These are phyloP conservation scores for Novumbra hubbsi DNA, from an alignment of 2,797 vertebrate genomes.

Conservation along the genomic window DNA sequence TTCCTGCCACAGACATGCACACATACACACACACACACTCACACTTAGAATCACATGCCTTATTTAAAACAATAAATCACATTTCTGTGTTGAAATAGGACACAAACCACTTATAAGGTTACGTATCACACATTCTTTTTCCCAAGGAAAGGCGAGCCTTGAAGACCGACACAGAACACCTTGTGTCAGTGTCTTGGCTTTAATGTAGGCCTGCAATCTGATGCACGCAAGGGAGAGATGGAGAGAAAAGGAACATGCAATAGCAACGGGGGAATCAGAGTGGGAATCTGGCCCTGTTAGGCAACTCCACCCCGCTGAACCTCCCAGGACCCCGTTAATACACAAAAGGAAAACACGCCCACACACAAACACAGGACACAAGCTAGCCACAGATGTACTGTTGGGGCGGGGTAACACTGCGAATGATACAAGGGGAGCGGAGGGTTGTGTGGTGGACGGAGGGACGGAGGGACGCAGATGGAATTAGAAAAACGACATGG, in stretches of 20 bases:
- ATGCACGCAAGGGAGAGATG: no score
- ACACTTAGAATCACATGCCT: conserved; percentile 2
- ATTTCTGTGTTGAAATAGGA: no score
- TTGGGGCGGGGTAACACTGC: neutral
- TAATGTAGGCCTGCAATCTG: no score
- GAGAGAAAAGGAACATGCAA: conserved; percentile 30
- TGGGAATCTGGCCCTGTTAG: neutral
- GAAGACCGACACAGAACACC: conserved; percentile 1
- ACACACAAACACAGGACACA: neutral
- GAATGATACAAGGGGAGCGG: no score
- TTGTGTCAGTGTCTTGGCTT: no score
- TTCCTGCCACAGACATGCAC: conserved; percentile 42
- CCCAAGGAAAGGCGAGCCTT: conserved; percentile 23
- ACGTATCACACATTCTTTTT: conserved; percentile 6
- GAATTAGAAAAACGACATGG: conserved; percentile 2
- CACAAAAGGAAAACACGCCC: neutral
- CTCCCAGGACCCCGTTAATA: neutral
- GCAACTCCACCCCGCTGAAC: neutral
- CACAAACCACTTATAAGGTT: neutral
- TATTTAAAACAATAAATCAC: no score
- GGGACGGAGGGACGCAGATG: conserved; percentile 12
- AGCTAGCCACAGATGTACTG: neutral
- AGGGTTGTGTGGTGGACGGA: neutral
- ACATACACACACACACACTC: conserved; percentile 16
- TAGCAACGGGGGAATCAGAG: conserved; percentile 27